Evolutionary conservation across 2,888 invertebrate species (phyloP).

Genomic region (Cordilura impudica): DNA sequence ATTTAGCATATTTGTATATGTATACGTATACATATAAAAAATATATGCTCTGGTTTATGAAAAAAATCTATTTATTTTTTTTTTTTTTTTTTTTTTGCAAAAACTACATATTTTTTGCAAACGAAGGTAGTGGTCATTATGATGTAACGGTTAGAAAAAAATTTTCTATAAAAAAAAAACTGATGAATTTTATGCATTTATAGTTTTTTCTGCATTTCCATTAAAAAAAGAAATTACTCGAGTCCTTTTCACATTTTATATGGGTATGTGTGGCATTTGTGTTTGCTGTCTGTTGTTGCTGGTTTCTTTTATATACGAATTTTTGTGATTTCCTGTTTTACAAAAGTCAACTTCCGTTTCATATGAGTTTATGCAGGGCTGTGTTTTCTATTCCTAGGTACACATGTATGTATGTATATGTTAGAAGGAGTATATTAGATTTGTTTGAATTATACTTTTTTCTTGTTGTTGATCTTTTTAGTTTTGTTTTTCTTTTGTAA

Average conservation of each 20-base stretch:
- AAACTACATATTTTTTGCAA: constrained; percentile 29
- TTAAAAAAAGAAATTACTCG: constrained; percentile 17
- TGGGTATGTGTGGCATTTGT: neutral
- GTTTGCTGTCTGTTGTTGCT: constrained; percentile 21
- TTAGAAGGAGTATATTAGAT: neutral
- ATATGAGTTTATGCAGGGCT: constrained; percentile 24
- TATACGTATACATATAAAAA: constrained; percentile 33
- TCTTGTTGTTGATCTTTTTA: neutral
- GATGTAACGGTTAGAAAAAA: constrained; percentile 17
- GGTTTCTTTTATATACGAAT: constrained; percentile 38
- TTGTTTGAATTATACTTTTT: neutral
- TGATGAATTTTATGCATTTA: constrained; percentile 63
- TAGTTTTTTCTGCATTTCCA: constrained; percentile 61
- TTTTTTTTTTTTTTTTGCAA: neutral
- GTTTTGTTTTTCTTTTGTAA: constrained; percentile 10
- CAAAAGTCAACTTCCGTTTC: constrained; percentile 62
- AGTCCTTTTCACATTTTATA: constrained; percentile 29
- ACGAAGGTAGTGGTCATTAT: constrained; percentile 34
- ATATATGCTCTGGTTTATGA: constrained; percentile 39
- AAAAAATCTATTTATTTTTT: neutral
- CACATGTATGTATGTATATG: neutral
- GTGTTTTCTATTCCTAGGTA: neutral
- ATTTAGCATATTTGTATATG: constrained; percentile 11
- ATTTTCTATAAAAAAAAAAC: neutral
- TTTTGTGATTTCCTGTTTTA: constrained; percentile 61